Base-by-base conservation (phyloP, 2,113 vertebrate species). In the Cyanistes caeruleus region DNA sequence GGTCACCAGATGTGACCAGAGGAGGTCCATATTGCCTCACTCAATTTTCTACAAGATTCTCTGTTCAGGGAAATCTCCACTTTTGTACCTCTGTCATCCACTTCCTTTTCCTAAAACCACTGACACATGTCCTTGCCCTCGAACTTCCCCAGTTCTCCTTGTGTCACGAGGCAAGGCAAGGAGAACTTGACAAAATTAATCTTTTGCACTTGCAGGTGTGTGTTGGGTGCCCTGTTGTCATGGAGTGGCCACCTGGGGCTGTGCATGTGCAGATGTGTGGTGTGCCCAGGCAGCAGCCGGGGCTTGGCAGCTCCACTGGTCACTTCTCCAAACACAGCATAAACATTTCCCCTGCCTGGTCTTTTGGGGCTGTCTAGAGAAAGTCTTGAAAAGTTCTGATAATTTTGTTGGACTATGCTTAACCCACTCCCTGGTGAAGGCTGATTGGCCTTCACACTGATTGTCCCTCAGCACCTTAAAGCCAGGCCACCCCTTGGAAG, bases 121-220 rank as follows among this genome's bases (percentile, higher is more conserved):
- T 0, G 1, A 28, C 43, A 31, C 10, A 12, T 0, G 2, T 3
- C 49, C 18, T 21, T 6, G 13, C 51, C 41, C 23, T 4, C 4
- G 13, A 49, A 63, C 15, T 67, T 55, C 22, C 28, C 25, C 10
- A 8, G 31, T 43, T 52, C 58, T 33, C 9, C 46, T 30, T 19
- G 22, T 37, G n/a, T 44, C 63, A 48, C 4, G 5, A 43, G 51
- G 39, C 13, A 75, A 75, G 48, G 25, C 28, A 75, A 85, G 37
- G 31, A 56, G 35, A 84, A 0, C 11, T 52, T n/a, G 24, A 44
- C 43, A 58, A 69, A 90, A 67, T 85, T 35, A 59, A 58, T 4
- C 28, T 53, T 53, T 70, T 76, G 58, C 39, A 8, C 1, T 2
- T 49, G 35, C 53, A 73, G 27, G 17, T 21, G 41, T 15, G 11